Conservation (phyloP, 2,797 vertebrate species). For the Australoheros facetus region DNA sequence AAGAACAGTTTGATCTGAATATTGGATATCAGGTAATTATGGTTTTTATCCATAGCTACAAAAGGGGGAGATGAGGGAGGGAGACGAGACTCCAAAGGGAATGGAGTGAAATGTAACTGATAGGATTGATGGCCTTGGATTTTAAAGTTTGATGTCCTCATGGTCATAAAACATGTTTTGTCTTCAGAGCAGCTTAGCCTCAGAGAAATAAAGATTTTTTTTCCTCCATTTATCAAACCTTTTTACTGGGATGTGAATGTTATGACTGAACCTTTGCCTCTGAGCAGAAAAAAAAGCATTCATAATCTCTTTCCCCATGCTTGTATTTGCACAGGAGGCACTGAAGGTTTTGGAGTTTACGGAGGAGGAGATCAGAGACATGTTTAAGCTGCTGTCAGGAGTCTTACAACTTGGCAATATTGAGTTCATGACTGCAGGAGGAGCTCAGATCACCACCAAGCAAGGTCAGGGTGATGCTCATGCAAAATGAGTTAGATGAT, state of each 20-base stretch:
- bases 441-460: constrained; percentile 92
- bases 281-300: not conserved
- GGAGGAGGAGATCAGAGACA: constrained; percentile 90
- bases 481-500: not conserved
- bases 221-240: not conserved
- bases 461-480: constrained; percentile 77
- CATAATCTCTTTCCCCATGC: not conserved
- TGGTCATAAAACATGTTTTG: not conserved
- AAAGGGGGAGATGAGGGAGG: not conserved
- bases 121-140: not conserved
- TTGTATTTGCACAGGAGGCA: constrained; percentile 81
- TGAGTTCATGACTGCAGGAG: constrained; percentile 94
- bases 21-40: not conserved
- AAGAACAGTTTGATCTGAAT: not conserved
- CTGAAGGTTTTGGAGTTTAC: constrained; percentile 90
- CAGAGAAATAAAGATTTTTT: not conserved
- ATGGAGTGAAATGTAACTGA: not conserved
- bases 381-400: constrained; percentile 92
- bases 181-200: not conserved
- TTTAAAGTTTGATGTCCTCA: not conserved
- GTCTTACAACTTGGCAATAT: constrained; percentile 91
- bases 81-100: not conserved
- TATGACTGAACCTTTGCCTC: not conserved
- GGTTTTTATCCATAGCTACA: not conserved
- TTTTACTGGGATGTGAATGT: not conserved